Evolutionary conservation across 2,113 vertebrate species (phyloP).

Genomic region (Bufo gargarizans): DNA sequence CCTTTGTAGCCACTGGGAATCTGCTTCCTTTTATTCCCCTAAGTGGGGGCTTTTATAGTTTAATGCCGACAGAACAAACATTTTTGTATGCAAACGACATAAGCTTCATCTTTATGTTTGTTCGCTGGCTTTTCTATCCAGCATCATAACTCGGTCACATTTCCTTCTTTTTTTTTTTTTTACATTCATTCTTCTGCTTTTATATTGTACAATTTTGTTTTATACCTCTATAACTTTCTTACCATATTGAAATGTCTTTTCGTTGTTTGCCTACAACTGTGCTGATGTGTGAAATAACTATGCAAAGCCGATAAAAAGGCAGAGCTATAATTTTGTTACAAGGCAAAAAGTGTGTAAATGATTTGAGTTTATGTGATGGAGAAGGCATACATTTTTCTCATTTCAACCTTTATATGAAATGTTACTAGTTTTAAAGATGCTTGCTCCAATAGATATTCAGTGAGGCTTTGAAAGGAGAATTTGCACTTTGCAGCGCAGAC

Average conservation of each 20-base stretch:
- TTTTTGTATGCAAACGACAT: conserved; percentile 32
- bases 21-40: background rate
- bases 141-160: conserved; percentile 13
- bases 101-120: background rate
- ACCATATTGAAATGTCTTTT: conserved; percentile 21
- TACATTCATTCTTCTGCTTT: background rate
- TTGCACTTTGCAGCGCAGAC: background rate
- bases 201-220: conserved; percentile 37
- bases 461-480: background rate
- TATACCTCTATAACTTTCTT: conserved; percentile 21
- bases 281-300: background rate
- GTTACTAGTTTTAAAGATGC: background rate
- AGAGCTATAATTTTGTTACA: conserved; percentile 16
- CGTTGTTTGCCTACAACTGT: conserved; percentile 11
- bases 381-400: background rate
- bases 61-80: conserved; percentile 18
- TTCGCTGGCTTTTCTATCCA: background rate
- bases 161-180: background rate
- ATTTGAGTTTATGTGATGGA: background rate
- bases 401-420: background rate
- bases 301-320: background rate
- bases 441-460: background rate
- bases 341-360: background rate
- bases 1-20: background rate
- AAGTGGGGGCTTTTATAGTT: background rate